Base-by-base conservation (phyloP, 2,888 invertebrate species). In the Melanostoma mellinum region DNA sequence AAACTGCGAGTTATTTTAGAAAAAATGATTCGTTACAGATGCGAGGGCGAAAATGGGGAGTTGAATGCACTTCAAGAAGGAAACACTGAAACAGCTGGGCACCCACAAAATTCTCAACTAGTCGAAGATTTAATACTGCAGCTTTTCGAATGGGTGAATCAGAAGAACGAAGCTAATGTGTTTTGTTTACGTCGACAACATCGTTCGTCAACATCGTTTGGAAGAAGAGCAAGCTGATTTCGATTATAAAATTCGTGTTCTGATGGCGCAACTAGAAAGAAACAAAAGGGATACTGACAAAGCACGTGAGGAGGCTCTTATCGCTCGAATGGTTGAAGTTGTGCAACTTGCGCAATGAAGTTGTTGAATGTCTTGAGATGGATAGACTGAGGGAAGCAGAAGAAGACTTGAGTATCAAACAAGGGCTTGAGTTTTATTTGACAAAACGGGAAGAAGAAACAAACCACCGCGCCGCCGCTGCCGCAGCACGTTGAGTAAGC, bases 81-180 rank as follows among this genome's bases (percentile, higher is more conserved):
- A 38, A 30, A 67, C n/a, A 68, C 74, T 42, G 82, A 77, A 4
- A 10, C 86, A 8, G 71, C 61, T 78, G 81, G 69, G 4, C 67
- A 67, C 44, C 85, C 77, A 53, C 87, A 88, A 63, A 92, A 94
- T 61, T 91, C 93, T 2, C 92, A 93, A 87, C 95, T 95, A 90
- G 95, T 96, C 42, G 98, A 98, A 91, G 97, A 97, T 91, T 93
- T 97, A 89, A 96, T 98, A 87, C 93, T 98, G 88, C 97, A 97
- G 89, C 93, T 98, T 86, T 98, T 98, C 91, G 96, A 97, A 89
- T 92, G 98, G 87, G 97, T 98, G 85, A 98, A 98, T 90, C 97
- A 98, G 92, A 98, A 98, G 92, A 98, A 98, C 90, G 97, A 97
- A 98, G 92, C 93, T 98, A 50, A 97, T 98, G 95, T 97, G 98